Conservation (phyloP, 2,797 vertebrate species). For the Alcedo atthis region DNA sequence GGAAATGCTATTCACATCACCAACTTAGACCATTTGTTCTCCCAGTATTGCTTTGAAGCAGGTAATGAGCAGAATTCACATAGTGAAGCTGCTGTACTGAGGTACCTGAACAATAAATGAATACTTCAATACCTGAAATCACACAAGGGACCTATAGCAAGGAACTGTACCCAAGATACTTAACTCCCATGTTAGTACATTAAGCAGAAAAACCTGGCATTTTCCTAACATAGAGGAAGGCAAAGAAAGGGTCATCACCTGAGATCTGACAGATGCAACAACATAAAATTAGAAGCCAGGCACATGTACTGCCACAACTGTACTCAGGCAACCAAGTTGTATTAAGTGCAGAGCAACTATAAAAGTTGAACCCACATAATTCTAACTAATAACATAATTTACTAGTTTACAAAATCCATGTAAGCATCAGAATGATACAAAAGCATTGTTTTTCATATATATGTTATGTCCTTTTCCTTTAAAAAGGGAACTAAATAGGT, state of each 20-base stretch:
- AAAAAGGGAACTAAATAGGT: neutral
- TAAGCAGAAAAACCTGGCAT: neutral
- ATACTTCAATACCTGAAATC: neutral
- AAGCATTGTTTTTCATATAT: neutral
- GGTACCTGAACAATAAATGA: neutral
- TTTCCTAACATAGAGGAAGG: neutral
- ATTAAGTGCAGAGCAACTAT: neutral
- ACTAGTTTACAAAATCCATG: neutral
- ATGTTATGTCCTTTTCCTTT: neutral
- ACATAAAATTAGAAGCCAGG: neutral
- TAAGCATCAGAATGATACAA: neutral
- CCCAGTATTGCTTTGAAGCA: neutral
- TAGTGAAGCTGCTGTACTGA: neutral
- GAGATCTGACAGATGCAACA: neutral
- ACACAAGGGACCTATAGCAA: neutral
- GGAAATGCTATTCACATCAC: accelerated
- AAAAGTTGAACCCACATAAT: neutral
- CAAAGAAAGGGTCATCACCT: neutral
- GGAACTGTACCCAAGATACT: neutral
- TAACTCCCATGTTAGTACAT: neutral
- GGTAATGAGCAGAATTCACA: neutral
- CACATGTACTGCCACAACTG: neutral
- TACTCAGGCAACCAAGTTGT: neutral
- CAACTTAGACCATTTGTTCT: neutral
- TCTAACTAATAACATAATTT: neutral